Evolutionary conservation across 2,113 vertebrate genomes (phyloP), one percentile per base, ranked within the genome.

Genomic region (Cygnus buccinator): DNA sequence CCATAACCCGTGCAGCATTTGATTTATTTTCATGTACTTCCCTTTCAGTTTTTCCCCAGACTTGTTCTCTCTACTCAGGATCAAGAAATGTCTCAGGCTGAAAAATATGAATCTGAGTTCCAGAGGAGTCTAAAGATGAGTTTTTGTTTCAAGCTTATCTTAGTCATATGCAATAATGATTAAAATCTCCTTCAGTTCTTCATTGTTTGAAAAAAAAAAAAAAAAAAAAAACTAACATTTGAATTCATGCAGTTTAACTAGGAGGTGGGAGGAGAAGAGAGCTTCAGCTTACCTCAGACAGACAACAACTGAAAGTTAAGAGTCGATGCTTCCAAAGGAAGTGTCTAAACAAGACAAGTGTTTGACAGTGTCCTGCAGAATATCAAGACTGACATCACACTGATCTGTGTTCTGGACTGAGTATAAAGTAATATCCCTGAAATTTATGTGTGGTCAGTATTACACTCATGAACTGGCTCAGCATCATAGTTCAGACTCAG

Each of bases 401-500:
- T 76, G 54, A 0, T 81, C 43, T 78, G 0, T 65, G 26, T 78
- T 95, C 76, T 89, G 76, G 46, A 92, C 21, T 2, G 15, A 86
- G 21, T 72, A 89, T 84, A 77, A 93, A 93, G 39, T 63, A 92
- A 77, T 78, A 86, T n/a, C 55, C 46, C 73, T 87, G 39, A 93
- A 86, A 89, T 72, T 43, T 81, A 85, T 68, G 67, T 72, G 14
- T 68, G 82, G 84, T 92, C 70, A 74, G 44, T 25, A 14, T 77
- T 87, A 63, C 67, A 95, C 72, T 96, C 80, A 61, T 89, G n/a
- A 95, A 92, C 63, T 85, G 91, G 55, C 61, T 16, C 62, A 83
- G 75, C 43, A 73, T 87, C 84, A 72, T 83, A 26, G 58, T 73
- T 95, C 75, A 94, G 41, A 83, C 48, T 94, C 67, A 46, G 20